Conservation (phyloP, 2,888 invertebrate genomes). For the Serrognathus titanus region DNA sequence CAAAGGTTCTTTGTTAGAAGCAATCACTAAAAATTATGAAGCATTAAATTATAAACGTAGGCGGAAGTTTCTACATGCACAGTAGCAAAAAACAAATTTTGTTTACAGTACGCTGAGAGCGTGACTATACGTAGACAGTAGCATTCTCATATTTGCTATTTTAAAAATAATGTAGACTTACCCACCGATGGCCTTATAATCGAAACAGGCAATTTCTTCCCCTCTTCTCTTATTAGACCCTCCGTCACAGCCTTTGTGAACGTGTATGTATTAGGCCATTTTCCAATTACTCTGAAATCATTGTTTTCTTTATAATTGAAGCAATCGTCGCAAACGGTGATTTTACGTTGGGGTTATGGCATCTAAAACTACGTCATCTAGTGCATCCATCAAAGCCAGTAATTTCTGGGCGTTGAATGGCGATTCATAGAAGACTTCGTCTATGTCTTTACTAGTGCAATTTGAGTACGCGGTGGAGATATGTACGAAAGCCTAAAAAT, state of each 20-base stretch:
- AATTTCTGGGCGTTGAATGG: not conserved
- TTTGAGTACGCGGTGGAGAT: slow-evolving; percentile 5
- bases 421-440: not conserved
- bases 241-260: slow-evolving; percentile 3
- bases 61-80: no score
- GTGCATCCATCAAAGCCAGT: not conserved
- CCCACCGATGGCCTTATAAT: no score
- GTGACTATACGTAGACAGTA: no score
- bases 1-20: no score
- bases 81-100: no score
- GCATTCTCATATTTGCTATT: slow-evolving; percentile 37
- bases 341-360: not conserved
- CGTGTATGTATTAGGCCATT: slow-evolving; percentile 2
- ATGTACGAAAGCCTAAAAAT: not conserved
- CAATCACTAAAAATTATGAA: not conserved
- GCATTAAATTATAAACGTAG: no score
- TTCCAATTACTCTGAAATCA: not conserved
- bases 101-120: no score
- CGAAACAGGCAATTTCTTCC: not conserved
- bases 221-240: not conserved
- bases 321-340: not conserved
- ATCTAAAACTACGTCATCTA: not conserved
- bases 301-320: not conserved
- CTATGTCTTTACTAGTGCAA: not conserved
- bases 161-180: no score